A percentile compares a stretch with the other conserved stretches of the same genome.
Conservation (phyloP, 1,140 invertebrate genomes). For the Metaphire vulgaris region DNA sequence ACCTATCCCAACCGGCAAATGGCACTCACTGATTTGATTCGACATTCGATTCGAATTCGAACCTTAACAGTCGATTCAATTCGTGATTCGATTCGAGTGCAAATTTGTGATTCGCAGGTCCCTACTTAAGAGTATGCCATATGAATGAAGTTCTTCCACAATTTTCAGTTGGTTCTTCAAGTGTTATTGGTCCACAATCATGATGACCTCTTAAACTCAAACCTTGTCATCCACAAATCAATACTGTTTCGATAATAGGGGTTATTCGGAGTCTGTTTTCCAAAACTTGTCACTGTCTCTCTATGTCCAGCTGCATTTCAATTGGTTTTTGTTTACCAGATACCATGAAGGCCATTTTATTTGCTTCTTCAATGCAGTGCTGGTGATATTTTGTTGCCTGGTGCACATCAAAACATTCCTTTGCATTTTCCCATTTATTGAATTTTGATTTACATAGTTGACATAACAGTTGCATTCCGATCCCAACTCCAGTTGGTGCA, state of each 20-base stretch:
- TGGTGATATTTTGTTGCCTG: constrained; percentile 15
- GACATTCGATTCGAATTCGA: no score
- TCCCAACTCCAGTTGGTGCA: no score
- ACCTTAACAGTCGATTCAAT: no score
- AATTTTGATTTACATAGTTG: no score
- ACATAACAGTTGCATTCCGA: no score
- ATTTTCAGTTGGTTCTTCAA: constrained; percentile 19
- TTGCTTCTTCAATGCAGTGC: constrained; percentile 16
- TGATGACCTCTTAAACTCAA: constrained; percentile 14
- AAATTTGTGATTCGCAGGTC: no score
- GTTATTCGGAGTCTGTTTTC: constrained; percentile 12
- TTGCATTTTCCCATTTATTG: no score
- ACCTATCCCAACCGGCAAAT: no score
- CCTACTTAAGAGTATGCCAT: constrained; percentile 8
- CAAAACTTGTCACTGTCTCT: neutral
- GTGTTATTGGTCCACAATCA: constrained; percentile 18
- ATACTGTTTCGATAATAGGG: constrained; percentile 17
- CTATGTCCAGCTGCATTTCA: constrained; percentile 14
- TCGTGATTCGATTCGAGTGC: no score
- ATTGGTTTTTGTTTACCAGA: constrained; percentile 7
- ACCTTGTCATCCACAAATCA: constrained; percentile 20
- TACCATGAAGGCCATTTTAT: neutral
- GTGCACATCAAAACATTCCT: no score
- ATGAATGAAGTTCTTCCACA: constrained; percentile 7
- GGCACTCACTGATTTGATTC: no score